Evolutionary conservation across 2,113 vertebrate genomes (phyloP), one percentile per base, ranked within the genome.

Genomic region (Sylvia atricapilla): DNA sequence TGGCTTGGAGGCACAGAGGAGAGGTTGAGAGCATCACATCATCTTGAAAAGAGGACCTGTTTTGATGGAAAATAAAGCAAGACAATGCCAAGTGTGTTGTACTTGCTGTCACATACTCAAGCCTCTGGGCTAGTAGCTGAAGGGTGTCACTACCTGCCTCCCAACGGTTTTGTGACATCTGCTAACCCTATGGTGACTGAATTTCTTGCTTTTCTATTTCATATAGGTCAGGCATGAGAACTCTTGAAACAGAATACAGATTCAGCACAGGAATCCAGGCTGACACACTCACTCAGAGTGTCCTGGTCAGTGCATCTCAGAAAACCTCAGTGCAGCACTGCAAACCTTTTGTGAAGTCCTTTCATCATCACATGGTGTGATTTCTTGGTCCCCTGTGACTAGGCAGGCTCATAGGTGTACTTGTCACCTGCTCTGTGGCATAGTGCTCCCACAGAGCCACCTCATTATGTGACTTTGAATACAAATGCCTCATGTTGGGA

Each of bases 401-500:
- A 62, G 62, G 19, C 31, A 77, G 67, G 17, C 21, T 73, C 24
- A 22, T 0, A n/a, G 50, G 8, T 31, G 27, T 77, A 24, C 31
- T 37, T 64, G 33, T 58, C 31, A 44, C 18, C 35, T 50, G 44
- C 22, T 35, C 46, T 81, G 68, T 77, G 68, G 46, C 52, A 31
- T 4, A 56, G 69, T 14, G 7, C 18, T 74, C 27, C 41, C 41
- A 31, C 10, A 63, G 25, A n/a, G 39, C 12, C 55, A 56, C 6
- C 23, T 64, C 31, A 10, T 60, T 20, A 7, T 2, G 0, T n/a
- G n/a, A 53, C 9, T 52, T 67, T 67, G 18, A 7, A 11, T 10
- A n/a, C 11, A 66, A 46, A 35, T 43, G 6, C 25, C 31, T 63
- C 0, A 0, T 63, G 15, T 2, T 70, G 69, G 47, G 20, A 81